These are phyloP conservation scores for Hirundo rustica DNA, from an alignment of 2,797 vertebrate genomes.

Conservation along the genomic window DNA sequence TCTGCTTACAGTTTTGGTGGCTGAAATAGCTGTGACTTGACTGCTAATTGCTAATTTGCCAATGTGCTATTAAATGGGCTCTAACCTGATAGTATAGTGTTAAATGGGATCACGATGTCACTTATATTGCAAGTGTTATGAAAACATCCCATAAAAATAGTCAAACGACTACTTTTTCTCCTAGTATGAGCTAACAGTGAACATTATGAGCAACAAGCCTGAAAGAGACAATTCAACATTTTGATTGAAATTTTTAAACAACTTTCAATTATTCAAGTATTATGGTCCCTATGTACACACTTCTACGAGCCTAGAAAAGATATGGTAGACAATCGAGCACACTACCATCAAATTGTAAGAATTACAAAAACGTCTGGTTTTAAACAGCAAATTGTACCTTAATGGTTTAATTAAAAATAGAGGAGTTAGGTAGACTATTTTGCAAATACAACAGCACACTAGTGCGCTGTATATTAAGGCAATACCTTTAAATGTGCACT, in stretches of 20 bases:
- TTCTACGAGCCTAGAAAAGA: constrained; percentile 62
- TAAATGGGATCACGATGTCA: constrained; percentile 43
- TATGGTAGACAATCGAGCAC: constrained; percentile 70
- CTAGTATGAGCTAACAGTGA: constrained; percentile 58
- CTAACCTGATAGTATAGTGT: constrained; percentile 11
- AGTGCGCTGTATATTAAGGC: constrained; percentile 71
- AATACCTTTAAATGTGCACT: constrained; percentile 69
- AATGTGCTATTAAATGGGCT: constrained; percentile 42
- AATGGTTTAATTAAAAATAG: constrained; percentile 77
- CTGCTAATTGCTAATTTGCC: constrained; percentile 56
- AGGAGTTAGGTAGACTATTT: constrained; percentile 74
- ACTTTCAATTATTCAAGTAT: constrained; percentile 70
- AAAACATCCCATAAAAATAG: constrained; percentile 70
- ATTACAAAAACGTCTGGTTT: constrained; percentile 75
- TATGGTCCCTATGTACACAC: constrained; percentile 72
- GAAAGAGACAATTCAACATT: constrained; percentile 51
- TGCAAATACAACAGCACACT: constrained; percentile 75
- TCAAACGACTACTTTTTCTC: constrained; percentile 60
- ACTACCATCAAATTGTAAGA: constrained; percentile 67
- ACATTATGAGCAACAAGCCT: constrained; percentile 52
- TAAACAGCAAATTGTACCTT: constrained; percentile 78
- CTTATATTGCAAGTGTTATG: constrained; percentile 43
- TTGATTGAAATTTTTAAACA: constrained; percentile 48
- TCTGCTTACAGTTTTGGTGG: constrained; percentile 49
- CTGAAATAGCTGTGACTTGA: constrained; percentile 52